These are phyloP conservation scores for Borostomias antarcticus DNA, from an alignment of 2,797 vertebrate species.

Conservation along the genomic window DNA sequence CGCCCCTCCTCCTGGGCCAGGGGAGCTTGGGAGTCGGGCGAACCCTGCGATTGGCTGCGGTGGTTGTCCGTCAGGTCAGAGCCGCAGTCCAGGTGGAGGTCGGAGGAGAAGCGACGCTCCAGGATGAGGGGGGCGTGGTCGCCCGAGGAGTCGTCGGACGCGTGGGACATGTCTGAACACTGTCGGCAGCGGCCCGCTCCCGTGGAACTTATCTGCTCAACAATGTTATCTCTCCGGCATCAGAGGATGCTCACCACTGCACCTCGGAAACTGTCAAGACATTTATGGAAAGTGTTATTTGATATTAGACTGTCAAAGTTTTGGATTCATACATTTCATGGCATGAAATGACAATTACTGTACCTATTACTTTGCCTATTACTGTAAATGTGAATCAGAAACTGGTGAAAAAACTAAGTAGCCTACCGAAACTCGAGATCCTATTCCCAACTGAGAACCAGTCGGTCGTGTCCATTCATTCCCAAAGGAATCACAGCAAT, in stretches of 20 bases:
- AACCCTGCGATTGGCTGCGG: conserved; percentile 5
- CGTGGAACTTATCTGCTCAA: too few species aligned
- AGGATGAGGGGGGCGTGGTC: conserved; percentile 69
- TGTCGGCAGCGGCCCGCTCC: too few species aligned
- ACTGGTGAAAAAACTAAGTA: neutral
- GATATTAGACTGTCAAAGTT: neutral
- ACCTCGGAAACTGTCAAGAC: neutral
- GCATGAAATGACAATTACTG: neutral
- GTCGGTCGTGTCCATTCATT: conserved; percentile 34
- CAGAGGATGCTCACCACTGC: conserved; percentile 22
- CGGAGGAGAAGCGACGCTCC: conserved; percentile 72
- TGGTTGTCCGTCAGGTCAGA: conserved; percentile 48
- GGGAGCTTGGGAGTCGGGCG: conserved; percentile 30
- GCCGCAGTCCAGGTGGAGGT: conserved; percentile 58
- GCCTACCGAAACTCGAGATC: conserved; percentile 13
- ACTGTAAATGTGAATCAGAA: neutral
- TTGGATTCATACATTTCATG: neutral
- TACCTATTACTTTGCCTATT: neutral
- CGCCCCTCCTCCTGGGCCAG: neutral
- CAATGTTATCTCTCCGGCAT: conserved; percentile 25
- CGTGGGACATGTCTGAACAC: conserved; percentile 74
- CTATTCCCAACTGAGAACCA: conserved; percentile 13
- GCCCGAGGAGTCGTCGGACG: conserved; percentile 54
- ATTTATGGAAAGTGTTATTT: neutral
- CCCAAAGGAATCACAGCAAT: conserved; percentile 35